Evolutionary conservation across 2,113 vertebrate species (phyloP), one percentile per base, ranked within the genome.

Genomic region (Oryzias melastigma): DNA sequence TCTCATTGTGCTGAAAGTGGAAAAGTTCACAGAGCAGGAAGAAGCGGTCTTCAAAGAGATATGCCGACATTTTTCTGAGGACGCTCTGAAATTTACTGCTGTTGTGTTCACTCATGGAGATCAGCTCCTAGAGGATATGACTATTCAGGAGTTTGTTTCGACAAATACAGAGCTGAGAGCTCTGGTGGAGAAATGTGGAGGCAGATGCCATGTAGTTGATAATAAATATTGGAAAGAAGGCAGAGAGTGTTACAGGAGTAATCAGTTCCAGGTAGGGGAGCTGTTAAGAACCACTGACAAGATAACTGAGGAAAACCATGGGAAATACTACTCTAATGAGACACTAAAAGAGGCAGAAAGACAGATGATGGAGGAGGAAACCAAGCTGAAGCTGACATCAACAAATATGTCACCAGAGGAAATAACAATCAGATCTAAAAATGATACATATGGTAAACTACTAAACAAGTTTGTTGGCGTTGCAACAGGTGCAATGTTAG

Each of bases 21-120:
- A 10, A 0, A 58, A 41, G 24, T 80, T 72, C 54, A 71, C 84
- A 8, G 27, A 24, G 24, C 79, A 82, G 0, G 75, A 84, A 55
- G n/a, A 67, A 27, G 59, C 18, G 0, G 45, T 77, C 5, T 0
- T 80, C 19, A 3, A 0, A 0, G 56, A 78, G 25, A 77, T 85
- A 45, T 5, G 18, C 6, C 0, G 51, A 0, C 45, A 7, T 41
- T 88, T 89, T 68, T 70, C 82, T 5, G 50, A 72, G 0, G 81
- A 80, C 1, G 79, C 73, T 19, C 42, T 84, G 3, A 73, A 61
- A 19, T 75, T 80, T 7, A 58, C 79, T 0, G 60, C 68, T 0
- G 17, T 89, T 18, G 79, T 89, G 22, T 87, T 89, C 49, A 87
- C 86, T 10, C 68, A 81, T 0, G 86, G 84, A 0, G 14, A 80